A percentile compares a stretch with the other conserved stretches of the same genome.
These are phyloP conservation scores for Sphecodes monilicornis DNA, from an alignment of 2,888 invertebrate species.

Conservation along the genomic window DNA sequence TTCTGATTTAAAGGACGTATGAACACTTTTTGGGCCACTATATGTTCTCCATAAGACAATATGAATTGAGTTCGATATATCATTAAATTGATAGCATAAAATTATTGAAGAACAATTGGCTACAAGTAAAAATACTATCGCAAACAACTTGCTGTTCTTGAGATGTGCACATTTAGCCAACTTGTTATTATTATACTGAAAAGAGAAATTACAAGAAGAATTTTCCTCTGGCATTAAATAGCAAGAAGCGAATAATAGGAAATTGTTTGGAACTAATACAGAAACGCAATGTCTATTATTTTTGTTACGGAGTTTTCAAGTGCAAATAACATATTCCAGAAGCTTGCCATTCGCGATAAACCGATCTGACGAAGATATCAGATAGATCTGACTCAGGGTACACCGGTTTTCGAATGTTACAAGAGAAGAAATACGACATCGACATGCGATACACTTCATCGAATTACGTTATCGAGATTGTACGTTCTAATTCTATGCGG, in stretches of 20 bases:
- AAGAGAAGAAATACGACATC: slow-evolving; percentile 49
- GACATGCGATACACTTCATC: slow-evolving; percentile 61
- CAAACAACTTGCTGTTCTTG: not conserved
- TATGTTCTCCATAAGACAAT: too few species aligned
- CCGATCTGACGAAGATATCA: slow-evolving; percentile 43
- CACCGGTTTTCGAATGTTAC: slow-evolving; percentile 50
- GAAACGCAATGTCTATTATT: not conserved
- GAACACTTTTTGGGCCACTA: too few species aligned
- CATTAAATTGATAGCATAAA: not conserved
- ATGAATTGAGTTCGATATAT: not conserved
- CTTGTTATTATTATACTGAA: not conserved
- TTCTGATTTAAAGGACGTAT: too few species aligned
- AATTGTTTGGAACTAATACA: too few species aligned
- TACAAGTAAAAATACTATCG: not conserved
- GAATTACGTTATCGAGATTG: slow-evolving; percentile 47
- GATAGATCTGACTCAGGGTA: slow-evolving; percentile 34
- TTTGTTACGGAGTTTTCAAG: not conserved
- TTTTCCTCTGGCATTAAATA: not conserved
- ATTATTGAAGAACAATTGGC: not conserved
- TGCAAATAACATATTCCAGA: not conserved
- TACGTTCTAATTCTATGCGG: slow-evolving; percentile 36
- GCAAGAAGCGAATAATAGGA: not conserved
- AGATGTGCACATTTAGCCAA: not conserved
- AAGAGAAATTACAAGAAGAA: not conserved
- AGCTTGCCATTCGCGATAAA: slow-evolving; percentile 25